Evolutionary conservation across 2,797 vertebrate genomes (phyloP).

Genomic region (Enteromius paludinosus): DNA sequence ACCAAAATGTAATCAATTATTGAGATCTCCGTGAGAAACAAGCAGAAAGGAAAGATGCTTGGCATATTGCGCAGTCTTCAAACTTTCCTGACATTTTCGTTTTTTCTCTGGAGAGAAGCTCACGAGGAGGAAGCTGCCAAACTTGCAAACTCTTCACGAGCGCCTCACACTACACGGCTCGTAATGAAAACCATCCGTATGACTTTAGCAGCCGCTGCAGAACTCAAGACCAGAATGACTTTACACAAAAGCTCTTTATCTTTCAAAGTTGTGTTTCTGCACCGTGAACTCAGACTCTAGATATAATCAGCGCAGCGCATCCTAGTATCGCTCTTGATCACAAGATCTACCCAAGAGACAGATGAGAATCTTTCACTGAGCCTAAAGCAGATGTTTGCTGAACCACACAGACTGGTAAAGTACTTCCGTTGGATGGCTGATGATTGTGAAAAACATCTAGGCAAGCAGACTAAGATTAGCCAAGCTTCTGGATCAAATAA

Average conservation of each 20-base stretch:
- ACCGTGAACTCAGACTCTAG: conserved; percentile 18
- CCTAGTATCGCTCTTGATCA: not conserved
- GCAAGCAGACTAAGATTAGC: not conserved
- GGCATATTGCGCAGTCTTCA: not conserved
- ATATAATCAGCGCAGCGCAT: not conserved
- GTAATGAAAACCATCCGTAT: conserved; percentile 44
- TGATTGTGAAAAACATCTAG: not conserved
- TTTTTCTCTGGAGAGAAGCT: conserved; percentile 21
- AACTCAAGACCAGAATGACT: conserved; percentile 20
- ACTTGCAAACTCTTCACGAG: conserved; percentile 18
- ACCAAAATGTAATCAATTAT: too few relatives aligned
- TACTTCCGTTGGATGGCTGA: not conserved
- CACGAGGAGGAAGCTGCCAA: conserved; percentile 31
- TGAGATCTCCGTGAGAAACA: conserved; percentile 3
- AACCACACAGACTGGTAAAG: conserved; percentile 4
- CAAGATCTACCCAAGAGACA: conserved; percentile 22
- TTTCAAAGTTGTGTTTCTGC: not conserved
- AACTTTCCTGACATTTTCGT: not conserved
- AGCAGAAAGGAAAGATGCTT: conserved; percentile 6
- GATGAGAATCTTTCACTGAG: conserved; percentile 10
- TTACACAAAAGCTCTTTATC: conserved; percentile 42
- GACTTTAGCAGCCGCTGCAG: not conserved
- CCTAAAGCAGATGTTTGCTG: conserved; percentile 26
- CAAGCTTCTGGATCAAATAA: not conserved
- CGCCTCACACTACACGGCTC: not conserved